Evolutionary conservation across 2,113 vertebrate species (phyloP).

Genomic region (Uropsilus gracilis): DNA sequence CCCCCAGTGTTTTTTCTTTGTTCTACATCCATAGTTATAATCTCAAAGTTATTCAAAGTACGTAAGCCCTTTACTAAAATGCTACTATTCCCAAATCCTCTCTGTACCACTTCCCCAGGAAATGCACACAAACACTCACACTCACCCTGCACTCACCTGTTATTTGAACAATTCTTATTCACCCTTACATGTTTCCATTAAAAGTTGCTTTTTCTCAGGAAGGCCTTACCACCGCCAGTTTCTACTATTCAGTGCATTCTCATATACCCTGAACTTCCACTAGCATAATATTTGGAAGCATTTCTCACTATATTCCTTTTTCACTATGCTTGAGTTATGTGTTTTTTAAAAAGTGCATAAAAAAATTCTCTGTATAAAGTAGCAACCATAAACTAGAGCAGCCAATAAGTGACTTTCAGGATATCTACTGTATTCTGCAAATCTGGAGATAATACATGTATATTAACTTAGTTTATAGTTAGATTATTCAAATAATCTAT

Average conservation of each 20-base stretch:
- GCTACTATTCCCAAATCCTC: neutral
- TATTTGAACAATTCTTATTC: neutral
- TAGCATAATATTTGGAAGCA: neutral
- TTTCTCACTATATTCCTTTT: neutral
- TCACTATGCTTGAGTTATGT: neutral
- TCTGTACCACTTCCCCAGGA: neutral
- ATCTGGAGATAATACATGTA: neutral
- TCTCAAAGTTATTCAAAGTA: neutral
- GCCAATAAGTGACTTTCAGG: neutral
- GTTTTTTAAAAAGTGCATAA: neutral
- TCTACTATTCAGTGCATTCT: neutral
- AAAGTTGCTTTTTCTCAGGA: neutral
- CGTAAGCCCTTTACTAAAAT: neutral
- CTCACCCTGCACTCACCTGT: neutral
- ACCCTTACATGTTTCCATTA: neutral
- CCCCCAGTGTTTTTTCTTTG: neutral
- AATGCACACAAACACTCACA: neutral
- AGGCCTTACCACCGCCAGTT: neutral
- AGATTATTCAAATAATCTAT: conserved; percentile 11
- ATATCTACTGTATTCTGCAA: neutral
- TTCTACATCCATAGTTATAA: neutral
- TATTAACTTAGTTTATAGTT: neutral
- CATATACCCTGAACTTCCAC: neutral
- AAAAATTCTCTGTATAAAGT: neutral
- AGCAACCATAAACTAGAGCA: neutral